Evolutionary conservation across 2,113 vertebrate species (phyloP).

Genomic region (Campylorhamphus procurvoides): DNA sequence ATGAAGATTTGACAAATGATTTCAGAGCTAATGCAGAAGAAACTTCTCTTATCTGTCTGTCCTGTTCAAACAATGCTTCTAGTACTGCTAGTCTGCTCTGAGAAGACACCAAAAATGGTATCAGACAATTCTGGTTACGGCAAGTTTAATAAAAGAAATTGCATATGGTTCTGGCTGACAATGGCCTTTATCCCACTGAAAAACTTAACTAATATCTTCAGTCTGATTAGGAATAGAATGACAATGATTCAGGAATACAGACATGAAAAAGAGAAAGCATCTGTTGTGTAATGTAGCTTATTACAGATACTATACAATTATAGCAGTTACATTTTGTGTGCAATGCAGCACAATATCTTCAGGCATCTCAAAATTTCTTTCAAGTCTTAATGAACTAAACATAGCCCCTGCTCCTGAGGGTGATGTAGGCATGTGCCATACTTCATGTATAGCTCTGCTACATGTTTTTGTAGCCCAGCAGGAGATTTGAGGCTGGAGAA

Average conservation of each 20-base stretch:
- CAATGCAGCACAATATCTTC: neutral
- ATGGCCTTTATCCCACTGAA: neutral
- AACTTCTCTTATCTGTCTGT: neutral
- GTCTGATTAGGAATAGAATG: neutral
- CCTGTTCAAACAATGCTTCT: neutral
- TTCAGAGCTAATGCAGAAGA: neutral
- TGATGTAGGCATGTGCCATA: rapidly evolving
- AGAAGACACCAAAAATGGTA: neutral
- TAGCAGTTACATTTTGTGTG: neutral
- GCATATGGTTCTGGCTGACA: neutral
- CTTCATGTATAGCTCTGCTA: neutral
- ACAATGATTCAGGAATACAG: neutral
- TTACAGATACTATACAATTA: neutral
- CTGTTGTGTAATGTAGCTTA: neutral
- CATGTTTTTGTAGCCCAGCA: neutral
- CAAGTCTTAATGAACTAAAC: neutral
- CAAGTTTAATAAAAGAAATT: neutral
- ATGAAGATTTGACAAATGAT: neutral
- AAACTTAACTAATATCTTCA: neutral
- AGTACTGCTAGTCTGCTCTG: neutral
- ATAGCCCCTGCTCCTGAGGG: neutral
- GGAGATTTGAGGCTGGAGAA: neutral
- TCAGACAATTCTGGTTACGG: neutral
- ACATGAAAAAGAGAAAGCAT: neutral
- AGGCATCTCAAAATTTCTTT: neutral